Evolutionary conservation across 37 sponge, comb jelly and placozoan species (phyloP), one percentile per base, ranked within the genome.

Genomic region (Aplysina aerophoba): DNA sequence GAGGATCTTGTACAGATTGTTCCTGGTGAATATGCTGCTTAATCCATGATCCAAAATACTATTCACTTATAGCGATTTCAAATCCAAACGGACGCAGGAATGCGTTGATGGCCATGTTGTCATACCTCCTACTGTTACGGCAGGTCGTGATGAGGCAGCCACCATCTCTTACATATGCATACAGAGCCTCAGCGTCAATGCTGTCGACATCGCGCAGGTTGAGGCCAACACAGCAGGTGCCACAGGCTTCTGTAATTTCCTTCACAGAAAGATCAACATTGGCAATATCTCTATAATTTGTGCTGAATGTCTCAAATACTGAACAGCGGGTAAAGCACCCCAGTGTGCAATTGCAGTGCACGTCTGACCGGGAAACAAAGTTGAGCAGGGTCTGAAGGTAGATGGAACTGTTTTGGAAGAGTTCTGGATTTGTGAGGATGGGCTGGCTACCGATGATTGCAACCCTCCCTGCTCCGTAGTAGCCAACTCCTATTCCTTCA

Each of bases 71-170:
- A 44, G 50, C 35, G 2, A 69, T 69, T 30, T 69, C 71, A 15
- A 69, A 35, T 69, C 71, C 71, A 69, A 69, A 69, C 2, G 71
- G 71, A 1, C 6, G 35, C 71, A 69, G 71, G 4, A 69, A 35
- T 1, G 13, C 71, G 33, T 69, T 69, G 19, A 69, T 69, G 30
- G 71, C 35, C 6, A 16, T 27, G 17, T 30, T 6, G 33, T 69
- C 34, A 30, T 44, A 44, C 6, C 15, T 69, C 13, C 31, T 30
- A 1, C 35, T 35, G 34, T 69, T 6, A n/a, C 15, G 30, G 30
- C 71, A 69, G 27, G 71, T 69, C 35, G 30, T 33, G 71, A 69
- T 27, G 71, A 69, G 71, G 6, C 71, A 69, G 33, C 71, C 71
- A 34, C 71, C 71, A 28, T 69, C 34, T 31, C 11, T 34, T 15